Evolutionary conservation across 2,113 vertebrate species (phyloP), one percentile per base, ranked within the genome.

Genomic region (Megaceryle maxima): DNA sequence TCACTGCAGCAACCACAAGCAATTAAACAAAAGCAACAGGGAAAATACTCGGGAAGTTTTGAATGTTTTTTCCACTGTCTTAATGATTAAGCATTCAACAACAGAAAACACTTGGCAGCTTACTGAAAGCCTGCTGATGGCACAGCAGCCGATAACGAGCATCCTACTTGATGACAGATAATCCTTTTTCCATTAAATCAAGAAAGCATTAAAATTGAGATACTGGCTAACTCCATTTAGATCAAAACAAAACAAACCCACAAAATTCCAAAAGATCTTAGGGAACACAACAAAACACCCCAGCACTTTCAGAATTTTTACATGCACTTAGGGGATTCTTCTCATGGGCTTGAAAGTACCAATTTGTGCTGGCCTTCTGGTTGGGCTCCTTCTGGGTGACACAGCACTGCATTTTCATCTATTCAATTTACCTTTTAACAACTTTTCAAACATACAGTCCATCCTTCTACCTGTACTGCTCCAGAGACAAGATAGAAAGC

Each of bases 111-210:
- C 91, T 87, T 88, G 87, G 91, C 87, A 92, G 87, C 82, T 93
- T 92, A 92, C 63, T 70, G 87, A 96, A 94, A 96, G 86, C 88
- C 74, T 87, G 88, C 35, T 94, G 90, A 85, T 83, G 91, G 92
- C 87, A 87, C 72, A 89, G 88, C 91, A 93, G 83, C 96, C 1
- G 14, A 33, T 89, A 95, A 96, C 70, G 6, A 91, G 87, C 87
- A 92, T 55, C 88, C 83, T 91, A 92, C 94, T 91, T 94, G 93
- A 96, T 91, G 93, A 92, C 84, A 95, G 95, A 95, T 95, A 96
- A 97, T 96, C 94, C 94, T 94, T 96, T 83, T 83, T 87, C 94
- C 96, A 97, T 96, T 96, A 96, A 96, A 96, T 96, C 91, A 96
- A 96, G 94, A 92, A 92, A 95, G 93, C 67, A 91, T 96, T 94